Evolutionary conservation across 2,797 vertebrate species (phyloP).

Genomic region (Ispidina picta): DNA sequence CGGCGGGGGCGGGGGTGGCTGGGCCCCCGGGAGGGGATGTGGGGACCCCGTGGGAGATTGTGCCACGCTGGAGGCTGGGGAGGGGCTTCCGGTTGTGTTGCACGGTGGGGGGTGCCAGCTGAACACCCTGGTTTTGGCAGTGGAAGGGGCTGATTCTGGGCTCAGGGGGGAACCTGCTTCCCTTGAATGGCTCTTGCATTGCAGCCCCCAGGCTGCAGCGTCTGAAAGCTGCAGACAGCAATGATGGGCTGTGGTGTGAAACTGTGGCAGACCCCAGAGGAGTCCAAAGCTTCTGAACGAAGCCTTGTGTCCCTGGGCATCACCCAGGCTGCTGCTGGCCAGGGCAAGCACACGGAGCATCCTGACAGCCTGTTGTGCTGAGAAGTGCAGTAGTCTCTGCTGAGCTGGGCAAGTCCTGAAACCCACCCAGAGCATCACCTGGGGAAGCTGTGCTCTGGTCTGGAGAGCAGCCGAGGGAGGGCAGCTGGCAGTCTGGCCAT

Average conservation of each 20-base stretch:
- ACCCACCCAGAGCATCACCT: neutral
- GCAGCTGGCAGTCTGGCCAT: accelerated
- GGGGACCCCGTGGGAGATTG: neutral
- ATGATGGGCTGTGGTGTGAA: neutral
- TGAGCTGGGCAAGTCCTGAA: neutral
- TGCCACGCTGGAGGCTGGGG: neutral
- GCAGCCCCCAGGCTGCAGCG: accelerated
- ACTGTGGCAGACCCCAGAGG: accelerated
- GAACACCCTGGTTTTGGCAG: neutral
- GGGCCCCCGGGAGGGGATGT: neutral
- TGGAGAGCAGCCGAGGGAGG: neutral
- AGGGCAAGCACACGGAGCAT: neutral
- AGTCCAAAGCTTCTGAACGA: accelerated
- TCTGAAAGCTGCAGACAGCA: accelerated
- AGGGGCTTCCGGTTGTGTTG: neutral
- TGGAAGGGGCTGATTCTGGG: neutral
- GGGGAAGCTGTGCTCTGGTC: neutral
- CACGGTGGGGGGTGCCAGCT: accelerated
- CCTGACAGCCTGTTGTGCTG: accelerated
- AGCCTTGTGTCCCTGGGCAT: neutral
- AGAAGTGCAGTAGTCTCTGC: neutral
- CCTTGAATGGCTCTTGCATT: accelerated
- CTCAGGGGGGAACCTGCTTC: neutral
- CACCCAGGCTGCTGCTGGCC: neutral
- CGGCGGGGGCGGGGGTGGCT: accelerated